Conservation (phyloP, 2,888 invertebrate species). For the Calephelis perditalis region DNA sequence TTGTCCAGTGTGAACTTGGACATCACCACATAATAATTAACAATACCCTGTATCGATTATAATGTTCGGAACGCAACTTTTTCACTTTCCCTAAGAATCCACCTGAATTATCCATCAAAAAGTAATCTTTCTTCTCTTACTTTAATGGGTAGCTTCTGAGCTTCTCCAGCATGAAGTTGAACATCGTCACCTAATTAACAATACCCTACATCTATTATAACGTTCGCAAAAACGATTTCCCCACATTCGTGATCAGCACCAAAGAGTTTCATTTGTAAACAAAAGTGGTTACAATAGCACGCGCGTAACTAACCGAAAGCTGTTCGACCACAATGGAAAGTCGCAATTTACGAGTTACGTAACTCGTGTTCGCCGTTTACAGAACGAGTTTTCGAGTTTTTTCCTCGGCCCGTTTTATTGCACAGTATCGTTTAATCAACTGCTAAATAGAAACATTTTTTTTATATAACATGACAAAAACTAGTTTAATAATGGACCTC, state of each 20-base stretch:
- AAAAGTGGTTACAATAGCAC: constrained; percentile 40
- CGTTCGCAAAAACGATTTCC: neutral
- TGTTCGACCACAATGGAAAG: constrained; percentile 66
- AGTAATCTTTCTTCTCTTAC: too few relatives aligned
- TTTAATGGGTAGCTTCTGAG: too few relatives aligned
- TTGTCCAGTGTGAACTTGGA: too few relatives aligned
- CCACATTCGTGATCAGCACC: constrained; percentile 37
- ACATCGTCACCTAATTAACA: too few relatives aligned
- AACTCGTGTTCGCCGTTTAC: constrained; percentile 51
- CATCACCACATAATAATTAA: too few relatives aligned
- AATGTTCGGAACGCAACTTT: too few relatives aligned
- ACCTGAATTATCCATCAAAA: too few relatives aligned
- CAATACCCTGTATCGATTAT: too few relatives aligned
- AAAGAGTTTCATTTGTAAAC: constrained; percentile 47
- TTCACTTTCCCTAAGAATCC: too few relatives aligned
- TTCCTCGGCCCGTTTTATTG: constrained; percentile 7
- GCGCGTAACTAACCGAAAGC: constrained; percentile 61
- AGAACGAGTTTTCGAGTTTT: constrained; percentile 42
- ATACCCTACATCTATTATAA: neutral
- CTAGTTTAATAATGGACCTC: too few relatives aligned
- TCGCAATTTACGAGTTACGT: constrained; percentile 54
- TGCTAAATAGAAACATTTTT: neutral
- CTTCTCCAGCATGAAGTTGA: too few relatives aligned
- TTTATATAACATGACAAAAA: too few relatives aligned
- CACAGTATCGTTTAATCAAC: neutral